Evolutionary conservation across 2,797 vertebrate species (phyloP).

Genomic region (Lithobates pipiens): DNA sequence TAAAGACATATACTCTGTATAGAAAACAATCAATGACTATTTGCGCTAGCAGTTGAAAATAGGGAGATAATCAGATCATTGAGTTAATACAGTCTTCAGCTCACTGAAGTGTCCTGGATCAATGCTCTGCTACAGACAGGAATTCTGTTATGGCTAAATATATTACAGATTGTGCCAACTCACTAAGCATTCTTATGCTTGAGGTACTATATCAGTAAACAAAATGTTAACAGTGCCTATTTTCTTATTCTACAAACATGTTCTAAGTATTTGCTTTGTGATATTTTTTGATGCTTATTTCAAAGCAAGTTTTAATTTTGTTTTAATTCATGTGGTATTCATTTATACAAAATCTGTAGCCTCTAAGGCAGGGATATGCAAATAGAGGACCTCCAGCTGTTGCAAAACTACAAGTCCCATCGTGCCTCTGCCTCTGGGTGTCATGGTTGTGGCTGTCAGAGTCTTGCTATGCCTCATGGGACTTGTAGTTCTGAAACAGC

Average conservation of each 20-base stretch:
- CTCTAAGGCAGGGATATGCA: no score
- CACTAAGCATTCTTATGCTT: background rate
- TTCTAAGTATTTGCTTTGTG: background rate
- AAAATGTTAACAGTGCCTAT: background rate
- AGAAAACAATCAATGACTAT: conserved; percentile 57
- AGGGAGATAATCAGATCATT: conserved; percentile 52
- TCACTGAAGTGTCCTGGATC: conserved; percentile 54
- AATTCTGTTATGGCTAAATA: conserved; percentile 36
- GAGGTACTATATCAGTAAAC: conserved; percentile 3
- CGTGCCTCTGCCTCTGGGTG: no score
- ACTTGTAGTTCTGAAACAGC: no score
- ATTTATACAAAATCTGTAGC: no score
- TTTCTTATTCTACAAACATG: background rate
- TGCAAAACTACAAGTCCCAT: no score
- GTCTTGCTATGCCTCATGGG: no score
- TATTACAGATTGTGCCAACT: conserved; percentile 34
- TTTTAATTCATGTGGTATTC: no score
- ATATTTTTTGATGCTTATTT: no score
- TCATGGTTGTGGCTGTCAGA: no score
- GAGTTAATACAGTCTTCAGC: conserved; percentile 50
- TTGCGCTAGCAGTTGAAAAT: conserved; percentile 43
- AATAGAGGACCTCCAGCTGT: no score
- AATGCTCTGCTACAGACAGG: conserved; percentile 43
- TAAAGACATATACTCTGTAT: conserved; percentile 36
- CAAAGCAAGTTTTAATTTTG: no score